Base-by-base conservation (phyloP, 2,888 invertebrate genomes). In the Agrochola lychnidis region DNA sequence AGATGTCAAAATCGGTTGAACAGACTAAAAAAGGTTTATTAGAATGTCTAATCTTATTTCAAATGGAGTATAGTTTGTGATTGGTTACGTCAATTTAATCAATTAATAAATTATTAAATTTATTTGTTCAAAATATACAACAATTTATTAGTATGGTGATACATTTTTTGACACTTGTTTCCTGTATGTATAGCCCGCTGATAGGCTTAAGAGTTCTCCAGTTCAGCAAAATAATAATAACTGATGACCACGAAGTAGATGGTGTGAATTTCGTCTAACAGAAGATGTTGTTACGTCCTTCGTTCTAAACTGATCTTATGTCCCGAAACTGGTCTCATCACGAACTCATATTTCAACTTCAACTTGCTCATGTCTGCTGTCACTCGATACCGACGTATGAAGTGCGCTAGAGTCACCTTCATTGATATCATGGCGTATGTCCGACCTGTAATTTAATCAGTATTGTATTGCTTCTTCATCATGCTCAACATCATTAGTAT, bases 381-480 rank as follows among this genome's bases (percentile, higher is more conserved):
- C 6, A 93, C 53, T 4, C 80, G 74, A 77, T 88, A 92, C 4
- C 76, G 79, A 4, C 91, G 87, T 1, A 93, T 42, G 0, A 92
- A 22, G 66, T 92, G 89, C 0, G 80, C 86, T 19, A 93, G 45
- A 0, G 78, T 80, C 2, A 87, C 90, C 73, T 92, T 93, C 87
- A 92, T 86, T 0, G 85, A 86, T 85, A 89, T 88, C 76, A 91
- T 76, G 0, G 92, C 91, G 79, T 89, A 91, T 0, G 75, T 73
- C 77, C 87, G 88, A 57, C 93, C 93, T 92, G 87, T 4, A 86
- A 88, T 12, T 63, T 30, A 0, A 73, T 42, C 2, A 25, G 0
- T 2, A 40, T 79, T 48, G 42, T 22, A 71, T 53, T 66, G 2
- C 19, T 0, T 40, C n/a, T 16, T 51, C 14, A 22, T 19, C 10